Conservation (phyloP, 1,140 invertebrate species). For the Polypedilum pembai region DNA sequence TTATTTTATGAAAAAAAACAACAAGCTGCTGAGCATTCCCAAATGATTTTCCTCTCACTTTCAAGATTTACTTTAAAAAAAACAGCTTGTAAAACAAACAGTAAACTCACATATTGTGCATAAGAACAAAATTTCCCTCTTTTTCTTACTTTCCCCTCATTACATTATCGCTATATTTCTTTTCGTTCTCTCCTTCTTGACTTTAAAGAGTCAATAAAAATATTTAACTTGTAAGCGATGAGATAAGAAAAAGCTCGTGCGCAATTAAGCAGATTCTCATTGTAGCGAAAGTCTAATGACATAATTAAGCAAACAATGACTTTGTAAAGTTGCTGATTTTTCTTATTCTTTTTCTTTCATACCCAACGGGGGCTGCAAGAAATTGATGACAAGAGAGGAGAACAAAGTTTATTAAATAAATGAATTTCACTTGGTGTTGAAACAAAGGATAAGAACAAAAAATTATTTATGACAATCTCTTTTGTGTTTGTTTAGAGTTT, state of each 20-base stretch:
- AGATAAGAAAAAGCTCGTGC: neutral
- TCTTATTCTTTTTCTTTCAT: neutral
- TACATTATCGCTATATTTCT: neutral
- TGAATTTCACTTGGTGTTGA: neutral
- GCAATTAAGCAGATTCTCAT: slow-evolving; percentile 23
- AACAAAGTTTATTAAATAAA: neutral
- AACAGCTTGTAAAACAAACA: too few species aligned
- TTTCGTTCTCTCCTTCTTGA: neutral
- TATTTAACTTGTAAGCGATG: slow-evolving; percentile 5
- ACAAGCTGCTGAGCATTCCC: too few species aligned
- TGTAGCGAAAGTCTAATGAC: neutral
- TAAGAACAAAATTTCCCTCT: too few species aligned
- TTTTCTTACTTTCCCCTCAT: neutral
- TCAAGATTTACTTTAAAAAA: too few species aligned
- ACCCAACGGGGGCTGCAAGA: neutral
- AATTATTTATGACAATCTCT: too few species aligned
- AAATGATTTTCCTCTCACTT: too few species aligned
- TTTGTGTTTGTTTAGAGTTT: neutral
- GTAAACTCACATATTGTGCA: too few species aligned
- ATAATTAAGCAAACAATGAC: slow-evolving; percentile 28
- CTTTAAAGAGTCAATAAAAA: neutral
- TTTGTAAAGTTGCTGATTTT: neutral
- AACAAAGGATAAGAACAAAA: neutral
- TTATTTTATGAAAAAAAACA: too few species aligned
- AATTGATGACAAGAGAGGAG: neutral